Conservation (phyloP, 1,140 invertebrate genomes). For the Philaenus spumarius region DNA sequence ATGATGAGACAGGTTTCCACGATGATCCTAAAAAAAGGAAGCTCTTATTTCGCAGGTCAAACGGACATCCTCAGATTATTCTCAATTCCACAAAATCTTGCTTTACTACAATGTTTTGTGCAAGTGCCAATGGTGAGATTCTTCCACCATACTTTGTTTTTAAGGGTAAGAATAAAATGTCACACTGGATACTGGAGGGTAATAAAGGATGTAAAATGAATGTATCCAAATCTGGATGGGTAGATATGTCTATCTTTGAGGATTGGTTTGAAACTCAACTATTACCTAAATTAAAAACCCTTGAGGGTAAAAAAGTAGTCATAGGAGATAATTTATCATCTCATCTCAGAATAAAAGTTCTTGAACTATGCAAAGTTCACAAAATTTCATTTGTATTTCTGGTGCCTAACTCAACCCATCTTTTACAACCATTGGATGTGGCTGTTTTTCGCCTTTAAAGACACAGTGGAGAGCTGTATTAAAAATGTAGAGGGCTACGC, state of each 20-base stretch:
- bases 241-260: slow-evolving; percentile 33
- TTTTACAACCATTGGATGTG: slow-evolving; percentile 40
- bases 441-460: slow-evolving; percentile 35
- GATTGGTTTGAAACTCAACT: slow-evolving; percentile 30
- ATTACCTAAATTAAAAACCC: slow-evolving; percentile 28
- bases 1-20: background rate
- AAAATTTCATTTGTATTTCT: slow-evolving; percentile 36
- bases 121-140: background rate
- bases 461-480: slow-evolving; percentile 35
- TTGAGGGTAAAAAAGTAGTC: slow-evolving; percentile 31
- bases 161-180: too few species aligned
- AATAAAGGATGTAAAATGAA: background rate
- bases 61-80: background rate
- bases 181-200: background rate
- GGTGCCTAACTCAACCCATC: slow-evolving; percentile 38
- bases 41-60: background rate
- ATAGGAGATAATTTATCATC: slow-evolving; percentile 37
- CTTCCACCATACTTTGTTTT: background rate
- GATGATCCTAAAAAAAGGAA: background rate
- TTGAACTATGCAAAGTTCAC: slow-evolving; percentile 33
- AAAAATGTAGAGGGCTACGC: slow-evolving; percentile 31
- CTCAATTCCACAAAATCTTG: background rate
- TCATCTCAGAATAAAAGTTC: slow-evolving; percentile 33
- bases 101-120: background rate
- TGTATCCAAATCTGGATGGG: slow-evolving; percentile 27